phyloP scores from a whole-genome alignment of 2,888 invertebrate genomes.

The Cheilosia soror region DNA sequence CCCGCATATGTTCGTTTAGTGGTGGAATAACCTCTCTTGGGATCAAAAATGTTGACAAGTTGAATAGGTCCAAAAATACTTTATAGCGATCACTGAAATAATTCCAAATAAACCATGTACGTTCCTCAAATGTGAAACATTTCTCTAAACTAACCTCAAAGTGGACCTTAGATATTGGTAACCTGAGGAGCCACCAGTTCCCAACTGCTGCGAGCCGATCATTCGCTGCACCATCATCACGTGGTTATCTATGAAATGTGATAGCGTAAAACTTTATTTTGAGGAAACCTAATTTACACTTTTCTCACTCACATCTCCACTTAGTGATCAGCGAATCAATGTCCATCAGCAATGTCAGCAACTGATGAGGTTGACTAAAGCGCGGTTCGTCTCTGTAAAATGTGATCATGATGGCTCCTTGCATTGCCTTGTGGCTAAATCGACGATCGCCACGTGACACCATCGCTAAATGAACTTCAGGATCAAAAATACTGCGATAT shows the following conservation, averaged over 20 bases:
- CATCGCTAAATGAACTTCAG: constrained; percentile 91
- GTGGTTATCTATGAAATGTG: constrained; percentile 96
- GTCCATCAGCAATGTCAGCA: constrained; percentile 97
- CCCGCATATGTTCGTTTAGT: constrained; percentile 90
- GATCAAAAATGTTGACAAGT: constrained; percentile 97
- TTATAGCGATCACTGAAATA: constrained; percentile 97
- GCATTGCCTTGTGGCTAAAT: constrained; percentile 95
- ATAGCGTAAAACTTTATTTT: background rate
- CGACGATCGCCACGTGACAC: constrained; percentile 90
- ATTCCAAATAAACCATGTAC: no score
- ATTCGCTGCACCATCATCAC: constrained; percentile 99
- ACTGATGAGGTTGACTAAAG: constrained; percentile 98
- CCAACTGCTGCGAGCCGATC: constrained; percentile 98
- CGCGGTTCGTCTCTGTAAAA: constrained; percentile 98
- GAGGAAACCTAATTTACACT: background rate
- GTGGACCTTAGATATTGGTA: constrained; percentile 99
- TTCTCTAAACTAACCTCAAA: constrained; percentile 88
- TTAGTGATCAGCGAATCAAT: constrained; percentile 99
- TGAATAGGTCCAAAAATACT: constrained; percentile 98
- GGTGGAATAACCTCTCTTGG: constrained; percentile 96
- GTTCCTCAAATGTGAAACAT: background rate
- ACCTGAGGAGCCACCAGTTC: constrained; percentile 99
- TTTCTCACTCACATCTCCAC: constrained; percentile 94
- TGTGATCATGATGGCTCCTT: constrained; percentile 99
- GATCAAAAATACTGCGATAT: constrained; percentile 95